Evolutionary conservation across 2,888 invertebrate species (phyloP), one percentile per base, ranked within the genome.

Genomic region (Microchrysa polita): DNA sequence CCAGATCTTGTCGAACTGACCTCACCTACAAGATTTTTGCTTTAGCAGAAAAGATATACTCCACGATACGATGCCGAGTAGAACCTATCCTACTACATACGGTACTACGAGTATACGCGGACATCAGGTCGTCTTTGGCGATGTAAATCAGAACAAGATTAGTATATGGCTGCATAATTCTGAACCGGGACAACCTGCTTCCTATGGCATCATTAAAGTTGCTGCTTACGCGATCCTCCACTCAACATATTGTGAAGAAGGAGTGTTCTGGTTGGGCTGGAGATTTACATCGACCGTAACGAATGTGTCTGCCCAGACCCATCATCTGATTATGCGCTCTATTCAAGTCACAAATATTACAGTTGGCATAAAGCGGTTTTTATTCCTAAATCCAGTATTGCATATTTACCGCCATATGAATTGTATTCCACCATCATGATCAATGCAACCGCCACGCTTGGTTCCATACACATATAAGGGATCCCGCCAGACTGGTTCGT

Each of bases 311-410:
- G 12, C 48, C 48, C 48, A 48, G 4, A 48, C 48, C 48, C 48
- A 48, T 48, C 48, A 48, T 12, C 27, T 7, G 12, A 48, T 55
- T 20, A 55, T 55, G 22, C 20, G 52, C 52, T 52, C 16, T 20
- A 20, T 16, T 16, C 55, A 20, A 16, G 18, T n/a, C 34, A 65
- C 65, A 65, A 65, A 55, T 57, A 55, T 27, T 69, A 69, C 69
- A 69, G 69, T 69, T 69, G 69, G 44, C n/a, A 44, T 48, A 44
- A 57, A 57, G 69, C 69, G 57, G 69, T 57, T 69, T 69, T 18
- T 55, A n/a, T n/a, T n/a, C n/a, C 69, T 69, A 69, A 69, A 69
- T 69, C 69, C 69, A 69, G 69, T 69, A 69, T 57, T 69, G 69
- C 69, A 69, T 69, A 57, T 40, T n/a, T 69, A 55, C 69, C 34